Evolutionary conservation across 2,888 invertebrate species (phyloP).

Genomic region (Melieria crassipennis): DNA sequence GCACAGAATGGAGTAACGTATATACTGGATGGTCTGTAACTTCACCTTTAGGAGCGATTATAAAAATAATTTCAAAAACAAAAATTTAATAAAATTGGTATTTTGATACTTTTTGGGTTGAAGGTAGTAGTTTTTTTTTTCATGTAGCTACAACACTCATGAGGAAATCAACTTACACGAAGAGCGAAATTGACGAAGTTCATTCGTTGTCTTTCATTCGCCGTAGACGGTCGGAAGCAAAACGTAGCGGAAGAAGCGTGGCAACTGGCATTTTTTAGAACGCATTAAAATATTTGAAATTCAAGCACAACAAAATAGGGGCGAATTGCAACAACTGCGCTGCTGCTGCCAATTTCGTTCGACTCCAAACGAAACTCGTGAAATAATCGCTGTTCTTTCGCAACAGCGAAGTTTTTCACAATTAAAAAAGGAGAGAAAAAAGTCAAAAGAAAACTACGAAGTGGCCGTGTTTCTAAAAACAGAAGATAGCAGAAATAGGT

Average conservation of each 20-base stretch:
- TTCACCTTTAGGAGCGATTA: too few relatives aligned
- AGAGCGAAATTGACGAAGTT: background rate
- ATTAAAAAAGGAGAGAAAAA: background rate
- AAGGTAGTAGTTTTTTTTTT: too few relatives aligned
- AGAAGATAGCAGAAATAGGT: background rate
- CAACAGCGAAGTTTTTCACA: conserved; percentile 15
- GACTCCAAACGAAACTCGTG: conserved; percentile 10
- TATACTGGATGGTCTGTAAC: too few relatives aligned
- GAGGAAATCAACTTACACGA: too few relatives aligned
- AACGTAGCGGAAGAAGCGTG: background rate
- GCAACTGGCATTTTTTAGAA: conserved; percentile 22
- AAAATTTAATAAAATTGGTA: too few relatives aligned
- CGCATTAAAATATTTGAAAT: conserved; percentile 27
- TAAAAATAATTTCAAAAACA: too few relatives aligned
- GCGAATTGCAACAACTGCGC: conserved; percentile 5
- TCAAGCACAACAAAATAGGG: conserved; percentile 12
- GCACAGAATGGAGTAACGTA: too few relatives aligned
- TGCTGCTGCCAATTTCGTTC: background rate
- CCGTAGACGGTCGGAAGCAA: conserved; percentile 7
- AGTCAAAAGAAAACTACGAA: background rate
- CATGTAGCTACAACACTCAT: too few relatives aligned
- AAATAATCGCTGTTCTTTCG: conserved; percentile 22
- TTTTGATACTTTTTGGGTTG: too few relatives aligned
- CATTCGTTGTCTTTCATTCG: conserved; percentile 33
- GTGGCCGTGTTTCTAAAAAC: too few relatives aligned